phyloP scores from a whole-genome alignment of 2,888 invertebrate genomes.

The Meloe dianella region DNA sequence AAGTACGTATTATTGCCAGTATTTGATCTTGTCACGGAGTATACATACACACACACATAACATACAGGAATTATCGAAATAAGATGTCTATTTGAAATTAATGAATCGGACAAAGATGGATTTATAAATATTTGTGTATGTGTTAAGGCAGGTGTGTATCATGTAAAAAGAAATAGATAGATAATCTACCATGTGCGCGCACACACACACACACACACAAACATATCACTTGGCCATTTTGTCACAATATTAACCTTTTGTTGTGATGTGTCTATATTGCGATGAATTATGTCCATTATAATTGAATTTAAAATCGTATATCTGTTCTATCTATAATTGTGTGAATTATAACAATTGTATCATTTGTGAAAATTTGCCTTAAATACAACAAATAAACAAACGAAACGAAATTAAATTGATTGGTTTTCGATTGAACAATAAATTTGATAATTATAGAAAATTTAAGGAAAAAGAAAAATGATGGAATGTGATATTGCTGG shows the following conservation, averaged over 20 bases:
- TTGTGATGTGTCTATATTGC: constrained; percentile 57
- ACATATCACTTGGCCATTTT: constrained; percentile 58
- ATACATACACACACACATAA: not conserved
- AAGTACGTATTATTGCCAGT: constrained; percentile 34
- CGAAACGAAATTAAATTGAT: not conserved
- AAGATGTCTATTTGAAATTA: not conserved
- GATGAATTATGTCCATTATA: constrained; percentile 55
- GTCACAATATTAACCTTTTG: constrained; percentile 62
- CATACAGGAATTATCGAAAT: not conserved
- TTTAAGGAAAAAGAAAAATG: constrained; percentile 18
- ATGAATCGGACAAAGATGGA: not conserved
- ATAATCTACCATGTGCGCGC: constrained; percentile 21
- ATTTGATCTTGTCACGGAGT: constrained; percentile 22
- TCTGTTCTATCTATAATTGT: constrained; percentile 21
- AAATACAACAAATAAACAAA: constrained; percentile 15
- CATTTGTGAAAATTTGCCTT: too few species aligned
- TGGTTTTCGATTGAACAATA: too few species aligned
- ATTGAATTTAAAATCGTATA: constrained; percentile 48
- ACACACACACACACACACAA: constrained; percentile 48
- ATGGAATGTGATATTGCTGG: constrained; percentile 33
- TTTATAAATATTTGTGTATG: not conserved
- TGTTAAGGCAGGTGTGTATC: not conserved
- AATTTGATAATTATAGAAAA: too few species aligned
- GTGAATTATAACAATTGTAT: not conserved
- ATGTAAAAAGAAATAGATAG: not conserved